Evolutionary conservation across 2,113 vertebrate species (phyloP).

Genomic region (Urocynchramus pylzowi): DNA sequence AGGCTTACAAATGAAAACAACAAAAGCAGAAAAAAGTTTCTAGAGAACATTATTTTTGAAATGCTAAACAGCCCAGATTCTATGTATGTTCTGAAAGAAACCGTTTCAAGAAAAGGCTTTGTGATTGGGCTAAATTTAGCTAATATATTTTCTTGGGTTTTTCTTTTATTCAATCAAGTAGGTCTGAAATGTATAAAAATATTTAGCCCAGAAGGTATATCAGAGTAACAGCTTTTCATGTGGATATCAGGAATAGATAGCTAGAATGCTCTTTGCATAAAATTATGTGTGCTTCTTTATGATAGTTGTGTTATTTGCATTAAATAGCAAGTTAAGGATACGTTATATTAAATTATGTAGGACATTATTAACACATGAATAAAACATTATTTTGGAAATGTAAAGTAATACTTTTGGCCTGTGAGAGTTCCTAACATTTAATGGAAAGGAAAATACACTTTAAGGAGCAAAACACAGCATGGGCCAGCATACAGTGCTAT

Average conservation of each 20-base stretch:
- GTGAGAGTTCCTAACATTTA: neutral
- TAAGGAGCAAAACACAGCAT: neutral
- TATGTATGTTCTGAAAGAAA: neutral
- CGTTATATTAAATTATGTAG: neutral
- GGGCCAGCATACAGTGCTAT: neutral
- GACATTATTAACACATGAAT: constrained; percentile 22
- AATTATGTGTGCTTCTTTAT: neutral
- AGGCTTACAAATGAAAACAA: neutral
- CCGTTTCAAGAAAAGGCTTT: neutral
- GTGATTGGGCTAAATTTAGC: neutral
- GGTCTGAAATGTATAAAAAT: neutral
- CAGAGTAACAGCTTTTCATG: neutral
- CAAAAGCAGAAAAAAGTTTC: neutral
- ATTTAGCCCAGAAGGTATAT: neutral
- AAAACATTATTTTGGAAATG: neutral
- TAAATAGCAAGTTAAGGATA: neutral
- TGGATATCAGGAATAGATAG: neutral
- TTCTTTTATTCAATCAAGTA: neutral
- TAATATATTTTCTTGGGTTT: neutral
- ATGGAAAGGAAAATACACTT: neutral
- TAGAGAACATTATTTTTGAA: neutral
- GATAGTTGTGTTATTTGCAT: neutral
- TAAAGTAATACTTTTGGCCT: neutral
- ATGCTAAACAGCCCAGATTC: neutral
- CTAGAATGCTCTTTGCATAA: neutral